Evolutionary conservation across 2,888 invertebrate genomes (phyloP).

Genomic region (Lithodes maja): DNA sequence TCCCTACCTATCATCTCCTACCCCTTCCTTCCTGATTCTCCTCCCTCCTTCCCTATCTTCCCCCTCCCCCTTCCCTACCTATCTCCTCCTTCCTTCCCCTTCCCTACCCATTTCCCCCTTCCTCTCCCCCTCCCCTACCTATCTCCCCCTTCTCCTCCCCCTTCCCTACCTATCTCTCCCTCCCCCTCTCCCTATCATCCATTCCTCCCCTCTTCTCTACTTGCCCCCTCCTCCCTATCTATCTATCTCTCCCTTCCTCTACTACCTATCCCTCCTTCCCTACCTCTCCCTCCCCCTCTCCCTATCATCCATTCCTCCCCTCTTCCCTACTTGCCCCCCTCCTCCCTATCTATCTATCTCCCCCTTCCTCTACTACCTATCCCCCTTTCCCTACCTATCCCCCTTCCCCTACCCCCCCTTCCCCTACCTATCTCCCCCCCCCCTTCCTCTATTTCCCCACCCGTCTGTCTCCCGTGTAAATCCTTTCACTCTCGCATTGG

Average conservation of each 20-base stretch:
- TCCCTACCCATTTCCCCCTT: neutral
- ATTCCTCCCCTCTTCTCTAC: too few species aligned
- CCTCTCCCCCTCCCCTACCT: neutral
- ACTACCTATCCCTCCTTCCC: neutral
- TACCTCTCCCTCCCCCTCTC: neutral
- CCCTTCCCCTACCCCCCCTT: too few species aligned
- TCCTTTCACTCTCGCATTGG: too few species aligned
- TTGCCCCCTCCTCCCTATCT: too few species aligned
- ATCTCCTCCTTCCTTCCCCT: too few species aligned
- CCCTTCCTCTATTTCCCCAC: too few species aligned
- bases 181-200: neutral
- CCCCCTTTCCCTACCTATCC: too few species aligned
- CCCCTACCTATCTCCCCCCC: too few species aligned
- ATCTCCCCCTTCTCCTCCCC: neutral
- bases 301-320: neutral
- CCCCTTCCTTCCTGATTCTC: neutral
- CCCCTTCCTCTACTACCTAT: too few species aligned
- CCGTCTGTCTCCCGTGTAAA: too few species aligned
- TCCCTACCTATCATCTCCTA: neutral
- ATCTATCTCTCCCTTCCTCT: neutral
- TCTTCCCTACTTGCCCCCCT: neutral
- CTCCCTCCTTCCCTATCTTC: neutral
- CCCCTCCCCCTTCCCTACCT: too few species aligned
- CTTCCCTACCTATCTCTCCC: neutral
- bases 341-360: too few species aligned